phyloP scores from a whole-genome alignment of 2,888 invertebrate genomes.

The Stenodema calcarata region DNA sequence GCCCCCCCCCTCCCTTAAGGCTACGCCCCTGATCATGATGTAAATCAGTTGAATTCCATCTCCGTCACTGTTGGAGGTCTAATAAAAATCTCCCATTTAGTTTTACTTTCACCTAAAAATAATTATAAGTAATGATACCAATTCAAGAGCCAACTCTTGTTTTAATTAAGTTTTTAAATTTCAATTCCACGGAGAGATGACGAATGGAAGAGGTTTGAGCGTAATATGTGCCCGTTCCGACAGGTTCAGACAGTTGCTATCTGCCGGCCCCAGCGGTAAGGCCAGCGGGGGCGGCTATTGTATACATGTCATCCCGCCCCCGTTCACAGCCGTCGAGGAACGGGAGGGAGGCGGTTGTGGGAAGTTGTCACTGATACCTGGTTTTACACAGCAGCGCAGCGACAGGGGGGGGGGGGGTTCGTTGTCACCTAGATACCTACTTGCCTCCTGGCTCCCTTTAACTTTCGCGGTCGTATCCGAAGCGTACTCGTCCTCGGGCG shows the following conservation, averaged over 20 bases:
- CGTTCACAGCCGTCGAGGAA: background rate
- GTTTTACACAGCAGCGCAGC: too few relatives aligned
- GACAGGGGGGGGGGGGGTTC: too few relatives aligned
- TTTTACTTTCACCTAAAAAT: too few relatives aligned
- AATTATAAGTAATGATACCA: too few relatives aligned
- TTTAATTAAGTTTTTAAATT: background rate
- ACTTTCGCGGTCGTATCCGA: background rate
- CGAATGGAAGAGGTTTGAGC: background rate
- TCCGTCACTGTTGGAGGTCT: too few relatives aligned
- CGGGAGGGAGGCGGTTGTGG: background rate
- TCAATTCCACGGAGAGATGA: background rate
- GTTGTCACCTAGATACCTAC: background rate
- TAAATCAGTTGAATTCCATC: too few relatives aligned
- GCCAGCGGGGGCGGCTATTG: constrained; percentile 13
- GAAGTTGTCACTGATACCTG: constrained; percentile 12
- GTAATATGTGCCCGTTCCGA: constrained; percentile 21
- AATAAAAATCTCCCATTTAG: too few relatives aligned
- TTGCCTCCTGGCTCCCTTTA: background rate
- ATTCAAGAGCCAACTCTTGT: too few relatives aligned
- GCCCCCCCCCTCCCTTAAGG: too few relatives aligned
- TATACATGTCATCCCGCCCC: constrained; percentile 31
- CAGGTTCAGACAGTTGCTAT: constrained; percentile 42
- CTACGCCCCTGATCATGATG: too few relatives aligned
- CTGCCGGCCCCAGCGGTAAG: background rate
- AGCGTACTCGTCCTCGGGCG: background rate